Base-by-base conservation (phyloP, 1,140 invertebrate species). In the Pogonus chalceus region DNA sequence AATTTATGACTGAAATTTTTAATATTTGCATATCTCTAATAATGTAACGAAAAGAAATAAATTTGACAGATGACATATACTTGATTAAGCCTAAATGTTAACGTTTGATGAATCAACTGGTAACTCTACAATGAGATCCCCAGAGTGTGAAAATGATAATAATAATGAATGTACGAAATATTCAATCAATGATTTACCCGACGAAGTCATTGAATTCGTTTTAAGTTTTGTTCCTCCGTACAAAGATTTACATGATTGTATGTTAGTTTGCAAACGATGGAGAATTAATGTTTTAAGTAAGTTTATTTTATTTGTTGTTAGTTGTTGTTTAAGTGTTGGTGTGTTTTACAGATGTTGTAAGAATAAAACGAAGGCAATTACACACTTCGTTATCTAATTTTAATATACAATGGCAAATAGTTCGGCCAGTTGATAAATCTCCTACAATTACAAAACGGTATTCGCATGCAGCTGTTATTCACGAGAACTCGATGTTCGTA, bases 181-280 rank as follows among this genome's bases (percentile, higher is more conserved):
- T 43, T 73, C 74, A 39, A 78, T 85, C 53, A 78, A 85, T 62
- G 79, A 82, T 67, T 74, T 96, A 54, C 92, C 94, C 7, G 89
- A 95, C 70, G 91, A 96, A 79, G 81, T 96, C 47, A 72, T 96
- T 51, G 92, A 96, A 70, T 92, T 91, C 67, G 93, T 96, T 65
- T 77, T 96, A 55, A 82, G 84, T 58, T 79, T 91, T 65, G 74
- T 96, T 59, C 88, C 91, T 54, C 92, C 92, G 16, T 96, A 96
- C 65, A 82, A 84, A 70, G 90, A 95, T 76, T 73, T 96, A 53
- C 82, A 90, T 69, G 78, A 84, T 64, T 92, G 90, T 67, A 87
- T 83, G 73, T 70, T 82, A 58, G 92, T 96, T 16, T 92, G 83
- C 58, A 89, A 84, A 72, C 78, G 85, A 69, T 96, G 91, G 91